Conservation (phyloP, 2,888 invertebrate genomes). For the Laothoe populi region DNA sequence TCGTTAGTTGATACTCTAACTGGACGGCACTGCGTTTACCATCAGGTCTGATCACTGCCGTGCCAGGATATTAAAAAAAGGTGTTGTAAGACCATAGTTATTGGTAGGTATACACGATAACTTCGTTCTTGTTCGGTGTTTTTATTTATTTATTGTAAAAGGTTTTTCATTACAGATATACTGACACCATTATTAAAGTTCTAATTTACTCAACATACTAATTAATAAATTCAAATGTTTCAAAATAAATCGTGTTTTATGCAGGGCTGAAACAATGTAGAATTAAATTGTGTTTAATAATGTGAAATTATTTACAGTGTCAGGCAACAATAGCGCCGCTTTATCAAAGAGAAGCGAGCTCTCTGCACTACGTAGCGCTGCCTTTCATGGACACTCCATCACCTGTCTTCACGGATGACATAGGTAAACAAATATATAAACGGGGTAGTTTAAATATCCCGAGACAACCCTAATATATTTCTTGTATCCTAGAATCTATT, state of each 20-base stretch:
- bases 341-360: conserved; percentile 62
- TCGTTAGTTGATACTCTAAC: too few relatives aligned
- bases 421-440: conserved; percentile 28
- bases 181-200: too few relatives aligned
- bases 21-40: too few relatives aligned
- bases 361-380: conserved; percentile 52
- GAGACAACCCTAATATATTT: too few relatives aligned
- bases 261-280: not conserved
- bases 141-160: too few relatives aligned
- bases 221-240: not conserved
- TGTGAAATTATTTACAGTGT: conserved; percentile 56
- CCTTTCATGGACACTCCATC: conserved; percentile 38
- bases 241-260: not conserved
- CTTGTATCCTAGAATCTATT: too few relatives aligned
- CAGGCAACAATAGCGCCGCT: conserved; percentile 75
- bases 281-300: not conserved
- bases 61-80: too few relatives aligned
- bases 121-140: too few relatives aligned
- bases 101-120: too few relatives aligned
- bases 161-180: too few relatives aligned
- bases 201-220: not conserved
- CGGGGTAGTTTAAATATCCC: not conserved
- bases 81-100: too few relatives aligned
- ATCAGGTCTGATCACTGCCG: too few relatives aligned
- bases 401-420: conserved; percentile 32